Conservation (phyloP, 2,113 vertebrate genomes). For the Oxyura jamaicensis region DNA sequence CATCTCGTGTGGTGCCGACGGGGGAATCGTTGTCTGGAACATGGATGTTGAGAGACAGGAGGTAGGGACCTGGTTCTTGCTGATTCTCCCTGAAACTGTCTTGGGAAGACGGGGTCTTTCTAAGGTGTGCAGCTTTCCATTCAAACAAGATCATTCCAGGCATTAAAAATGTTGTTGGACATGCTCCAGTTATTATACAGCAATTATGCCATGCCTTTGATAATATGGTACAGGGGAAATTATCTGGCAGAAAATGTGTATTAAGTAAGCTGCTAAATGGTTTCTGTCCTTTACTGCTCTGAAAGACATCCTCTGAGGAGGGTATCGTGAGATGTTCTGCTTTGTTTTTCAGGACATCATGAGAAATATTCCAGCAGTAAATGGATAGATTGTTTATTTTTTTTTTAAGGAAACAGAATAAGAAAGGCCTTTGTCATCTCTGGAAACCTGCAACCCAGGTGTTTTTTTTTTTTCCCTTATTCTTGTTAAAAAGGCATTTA, state of each 20-base stretch:
- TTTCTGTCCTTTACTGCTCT: not conserved
- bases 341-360: not conserved
- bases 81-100: not conserved
- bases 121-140: not conserved
- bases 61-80: conserved; percentile 75
- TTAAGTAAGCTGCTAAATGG: conserved; percentile 1
- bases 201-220: not conserved
- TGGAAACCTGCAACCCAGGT: not conserved
- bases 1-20: conserved; percentile 94
- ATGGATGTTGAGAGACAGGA: conserved; percentile 98
- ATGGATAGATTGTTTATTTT: not conserved
- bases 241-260: not conserved
- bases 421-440: not conserved
- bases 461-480: not conserved
- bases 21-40: conserved; percentile 96
- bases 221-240: conserved; percentile 10
- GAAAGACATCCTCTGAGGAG: not conserved
- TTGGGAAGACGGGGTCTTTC: not conserved
- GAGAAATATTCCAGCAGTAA: not conserved
- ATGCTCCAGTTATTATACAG: not conserved
- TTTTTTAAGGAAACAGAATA: not conserved
- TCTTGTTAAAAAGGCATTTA: not conserved
- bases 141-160: not conserved
- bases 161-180: conserved; percentile 19
- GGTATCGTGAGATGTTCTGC: not conserved